phyloP scores from a whole-genome alignment of 2,797 vertebrate species.

The Danio jaintianensis region DNA sequence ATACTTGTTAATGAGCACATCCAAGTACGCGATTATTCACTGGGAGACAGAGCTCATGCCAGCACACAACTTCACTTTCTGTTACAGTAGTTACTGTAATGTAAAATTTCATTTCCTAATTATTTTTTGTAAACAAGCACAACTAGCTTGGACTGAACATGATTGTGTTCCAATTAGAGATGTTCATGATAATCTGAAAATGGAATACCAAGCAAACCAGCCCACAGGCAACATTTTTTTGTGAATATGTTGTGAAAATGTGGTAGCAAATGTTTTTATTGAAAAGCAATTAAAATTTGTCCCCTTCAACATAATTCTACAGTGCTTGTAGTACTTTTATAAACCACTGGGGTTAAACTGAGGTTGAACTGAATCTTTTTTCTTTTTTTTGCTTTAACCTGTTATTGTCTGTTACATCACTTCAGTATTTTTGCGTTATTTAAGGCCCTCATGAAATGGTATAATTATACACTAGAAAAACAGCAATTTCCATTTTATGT shows the following conservation, averaged over 20 bases:
- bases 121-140: background rate
- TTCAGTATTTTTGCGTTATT: background rate
- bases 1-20: conserved; percentile 22
- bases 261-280: conserved; percentile 76
- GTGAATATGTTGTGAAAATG: conserved; percentile 79
- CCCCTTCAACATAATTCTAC: conserved; percentile 39
- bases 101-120: background rate
- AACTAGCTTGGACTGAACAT: conserved; percentile 23
- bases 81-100: background rate
- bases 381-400: background rate
- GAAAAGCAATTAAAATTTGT: conserved; percentile 80
- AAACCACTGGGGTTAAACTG: conserved; percentile 36
- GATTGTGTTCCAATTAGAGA: conserved; percentile 63
- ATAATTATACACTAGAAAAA: no score
- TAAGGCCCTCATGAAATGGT: background rate
- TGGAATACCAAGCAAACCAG: conserved; percentile 56
- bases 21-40: conserved; percentile 42
- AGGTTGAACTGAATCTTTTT: background rate
- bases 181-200: conserved; percentile 68
- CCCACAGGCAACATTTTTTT: conserved; percentile 71
- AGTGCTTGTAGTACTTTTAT: conserved; percentile 64
- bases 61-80: conserved; percentile 59
- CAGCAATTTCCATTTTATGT: background rate
- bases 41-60: conserved; percentile 58
- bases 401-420: background rate